phyloP scores from a whole-genome alignment of 2,888 invertebrate genomes.

The Gryllus longicercus region DNA sequence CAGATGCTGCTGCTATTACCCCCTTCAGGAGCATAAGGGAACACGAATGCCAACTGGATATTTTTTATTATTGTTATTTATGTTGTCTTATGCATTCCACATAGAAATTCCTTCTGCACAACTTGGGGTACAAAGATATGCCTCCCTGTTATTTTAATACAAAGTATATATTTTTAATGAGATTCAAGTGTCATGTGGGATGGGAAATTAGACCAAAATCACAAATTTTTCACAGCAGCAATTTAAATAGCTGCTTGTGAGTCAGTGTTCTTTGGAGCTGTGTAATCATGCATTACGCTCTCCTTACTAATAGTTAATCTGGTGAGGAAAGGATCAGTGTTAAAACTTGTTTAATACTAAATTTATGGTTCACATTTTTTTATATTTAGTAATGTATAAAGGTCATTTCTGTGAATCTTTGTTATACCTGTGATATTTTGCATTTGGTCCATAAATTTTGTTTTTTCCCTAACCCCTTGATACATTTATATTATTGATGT shows the following conservation, averaged over 20 bases:
- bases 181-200: background rate
- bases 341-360: background rate
- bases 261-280: background rate
- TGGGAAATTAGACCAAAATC: background rate
- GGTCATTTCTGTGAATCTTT: background rate
- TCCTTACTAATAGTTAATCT: background rate
- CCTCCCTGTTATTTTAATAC: background rate
- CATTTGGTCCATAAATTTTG: background rate
- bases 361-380: background rate
- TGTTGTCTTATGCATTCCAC: slow-evolving; percentile 28
- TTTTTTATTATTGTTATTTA: slow-evolving; percentile 12
- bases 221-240: background rate
- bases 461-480: background rate
- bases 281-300: background rate
- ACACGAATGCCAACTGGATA: slow-evolving; percentile 4
- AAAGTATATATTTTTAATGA: slow-evolving; percentile 17
- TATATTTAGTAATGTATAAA: background rate
- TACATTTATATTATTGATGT: background rate
- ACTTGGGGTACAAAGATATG: background rate
- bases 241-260: background rate
- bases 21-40: slow-evolving; percentile 11
- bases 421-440: slow-evolving; percentile 11
- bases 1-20: background rate
- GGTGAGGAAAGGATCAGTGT: background rate
- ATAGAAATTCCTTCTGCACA: slow-evolving; percentile 19